Evolutionary conservation across 2,113 vertebrate species (phyloP).

Genomic region (Morone chrysops): DNA sequence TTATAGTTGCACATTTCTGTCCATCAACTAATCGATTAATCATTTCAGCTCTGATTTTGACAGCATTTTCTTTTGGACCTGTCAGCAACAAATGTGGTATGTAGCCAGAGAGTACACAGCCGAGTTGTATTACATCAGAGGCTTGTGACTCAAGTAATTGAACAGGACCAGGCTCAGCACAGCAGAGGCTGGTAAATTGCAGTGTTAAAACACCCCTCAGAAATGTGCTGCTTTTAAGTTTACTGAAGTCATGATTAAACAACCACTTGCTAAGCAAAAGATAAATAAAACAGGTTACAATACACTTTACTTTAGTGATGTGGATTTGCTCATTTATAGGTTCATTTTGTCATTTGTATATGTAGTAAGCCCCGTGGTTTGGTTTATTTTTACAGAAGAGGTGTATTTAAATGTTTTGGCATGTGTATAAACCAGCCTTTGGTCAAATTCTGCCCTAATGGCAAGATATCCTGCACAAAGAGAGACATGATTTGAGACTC

Average conservation of each 20-base stretch:
- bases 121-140: conserved; percentile 39
- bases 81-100: neutral
- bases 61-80: neutral
- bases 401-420: conserved; percentile 1
- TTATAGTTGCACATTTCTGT: neutral
- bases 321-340: conserved; percentile 5
- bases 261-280: neutral
- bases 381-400: neutral
- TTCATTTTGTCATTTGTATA: neutral
- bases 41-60: neutral
- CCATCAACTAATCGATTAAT: neutral
- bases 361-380: neutral
- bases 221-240: conserved; percentile 23
- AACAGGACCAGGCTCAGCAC: conserved; percentile 3
- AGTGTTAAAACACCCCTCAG: neutral
- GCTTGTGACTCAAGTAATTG: conserved; percentile 24
- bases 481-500: conserved; percentile 27
- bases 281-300: neutral
- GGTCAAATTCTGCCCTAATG: neutral
- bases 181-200: conserved; percentile 6
- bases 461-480: neutral
- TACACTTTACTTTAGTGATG: neutral
- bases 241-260: neutral
- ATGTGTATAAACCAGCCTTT: neutral
- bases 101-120: conserved; percentile 5